Evolutionary conservation across 2,888 invertebrate species (phyloP).

Genomic region (Altica lythri): DNA sequence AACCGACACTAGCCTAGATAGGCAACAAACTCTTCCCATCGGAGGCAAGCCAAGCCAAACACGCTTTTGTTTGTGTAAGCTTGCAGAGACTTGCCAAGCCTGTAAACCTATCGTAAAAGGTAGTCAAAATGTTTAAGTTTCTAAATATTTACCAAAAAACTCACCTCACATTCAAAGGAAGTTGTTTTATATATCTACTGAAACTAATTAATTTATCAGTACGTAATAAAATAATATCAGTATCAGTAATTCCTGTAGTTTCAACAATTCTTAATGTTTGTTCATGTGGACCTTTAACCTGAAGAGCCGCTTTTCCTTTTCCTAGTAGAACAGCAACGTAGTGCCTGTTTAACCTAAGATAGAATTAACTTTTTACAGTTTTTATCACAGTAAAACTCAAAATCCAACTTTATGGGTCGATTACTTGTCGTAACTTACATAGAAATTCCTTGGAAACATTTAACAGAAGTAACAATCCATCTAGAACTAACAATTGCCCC

Average conservation of each 20-base stretch:
- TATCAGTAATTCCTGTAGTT: slow-evolving; percentile 62
- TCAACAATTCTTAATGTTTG: slow-evolving; percentile 68
- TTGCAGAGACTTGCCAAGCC: too few relatives aligned
- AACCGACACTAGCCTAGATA: too few relatives aligned
- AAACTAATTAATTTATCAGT: slow-evolving; percentile 64
- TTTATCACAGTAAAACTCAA: too few relatives aligned
- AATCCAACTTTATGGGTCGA: too few relatives aligned
- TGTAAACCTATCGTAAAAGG: too few relatives aligned
- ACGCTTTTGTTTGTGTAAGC: too few relatives aligned
- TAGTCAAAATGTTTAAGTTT: too few relatives aligned
- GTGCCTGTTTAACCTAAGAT: slow-evolving; percentile 59
- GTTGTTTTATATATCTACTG: slow-evolving; percentile 69
- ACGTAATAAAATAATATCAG: slow-evolving; percentile 67
- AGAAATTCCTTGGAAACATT: slow-evolving; percentile 58
- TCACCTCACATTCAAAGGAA: slow-evolving; percentile 59
- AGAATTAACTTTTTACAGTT: too few relatives aligned
- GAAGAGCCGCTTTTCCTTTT: slow-evolving; percentile 64
- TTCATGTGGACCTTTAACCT: slow-evolving; percentile 69
- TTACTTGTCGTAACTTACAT: too few relatives aligned
- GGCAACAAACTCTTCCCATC: too few relatives aligned
- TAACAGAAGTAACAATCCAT: slow-evolving; percentile 66
- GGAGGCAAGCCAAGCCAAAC: too few relatives aligned
- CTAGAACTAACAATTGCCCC: slow-evolving; percentile 69
- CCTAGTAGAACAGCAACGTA: slow-evolving; percentile 71
- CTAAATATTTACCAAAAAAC: too few relatives aligned